phyloP scores from a whole-genome alignment of 2,797 vertebrate species.

The Picus viridis region DNA sequence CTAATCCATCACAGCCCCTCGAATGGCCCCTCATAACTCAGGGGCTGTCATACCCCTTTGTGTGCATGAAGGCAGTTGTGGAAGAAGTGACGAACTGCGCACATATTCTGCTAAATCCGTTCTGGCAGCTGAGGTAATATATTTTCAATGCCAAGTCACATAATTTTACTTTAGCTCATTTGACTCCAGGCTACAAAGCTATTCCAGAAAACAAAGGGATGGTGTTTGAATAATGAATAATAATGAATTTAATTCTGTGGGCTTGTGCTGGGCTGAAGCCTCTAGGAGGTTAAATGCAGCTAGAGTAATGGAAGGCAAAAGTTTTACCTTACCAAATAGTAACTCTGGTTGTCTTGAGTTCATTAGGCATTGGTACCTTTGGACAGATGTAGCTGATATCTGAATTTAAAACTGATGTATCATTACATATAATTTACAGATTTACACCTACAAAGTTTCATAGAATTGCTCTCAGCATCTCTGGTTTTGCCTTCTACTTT shows the following conservation, averaged over 20 bases:
- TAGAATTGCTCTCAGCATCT: background rate
- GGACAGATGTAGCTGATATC: background rate
- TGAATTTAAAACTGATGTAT: background rate
- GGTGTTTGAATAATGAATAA: conserved; percentile 81
- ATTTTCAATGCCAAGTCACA: conserved; percentile 85
- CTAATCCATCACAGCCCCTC: conserved; percentile 83
- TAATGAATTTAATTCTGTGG: conserved; percentile 79
- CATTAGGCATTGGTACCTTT: background rate
- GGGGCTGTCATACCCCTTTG: conserved; percentile 77
- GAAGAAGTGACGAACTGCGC: conserved; percentile 81
- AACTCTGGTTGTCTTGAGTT: background rate
- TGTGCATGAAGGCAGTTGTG: conserved; percentile 74
- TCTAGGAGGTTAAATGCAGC: conserved; percentile 66
- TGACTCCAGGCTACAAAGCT: conserved; percentile 83
- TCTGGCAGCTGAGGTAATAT: conserved; percentile 83
- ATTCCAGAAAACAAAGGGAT: conserved; percentile 83
- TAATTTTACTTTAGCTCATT: conserved; percentile 85
- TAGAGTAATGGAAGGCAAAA: conserved; percentile 71
- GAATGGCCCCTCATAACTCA: conserved; percentile 84
- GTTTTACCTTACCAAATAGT: conserved; percentile 41
- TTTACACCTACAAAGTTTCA: background rate
- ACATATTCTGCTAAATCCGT: conserved; percentile 82
- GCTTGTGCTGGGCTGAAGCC: conserved; percentile 68
- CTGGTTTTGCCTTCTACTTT: background rate
- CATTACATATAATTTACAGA: background rate